Evolutionary conservation across 1,140 invertebrate genomes (phyloP), one percentile per base, ranked within the genome.

Genomic region (Spodoptera litura): DNA sequence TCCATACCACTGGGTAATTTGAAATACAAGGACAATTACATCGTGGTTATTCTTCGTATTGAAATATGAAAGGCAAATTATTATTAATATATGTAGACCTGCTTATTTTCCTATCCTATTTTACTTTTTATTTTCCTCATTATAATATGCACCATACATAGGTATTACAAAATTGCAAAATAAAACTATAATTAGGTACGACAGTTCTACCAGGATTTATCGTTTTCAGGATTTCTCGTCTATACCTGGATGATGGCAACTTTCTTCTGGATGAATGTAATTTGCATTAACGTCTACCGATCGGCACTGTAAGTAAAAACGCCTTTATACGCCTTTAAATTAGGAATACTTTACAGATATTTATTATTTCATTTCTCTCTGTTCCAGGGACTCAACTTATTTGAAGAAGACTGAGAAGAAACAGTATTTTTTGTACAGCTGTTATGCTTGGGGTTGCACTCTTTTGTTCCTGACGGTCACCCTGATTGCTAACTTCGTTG

Each of bases 261-360:
- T 5, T 97, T 97, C 84, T 96, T 96, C 83, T 97, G 96, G 96
- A 89, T 97, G 86, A 96, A 96, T 80, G 91, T 96, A 0, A 95
- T 96, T 4, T 95, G 96, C 5, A 95, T 96, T 58, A 96, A 97
- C 84, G 95, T 96, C 38, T 96, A 95, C 94, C 94, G 95, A 81
- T 93, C 90, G 1, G 95, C 96, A 8, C 91, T 95, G 96, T 97
- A 92, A 96, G 96, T 93, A 71, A 6, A 31, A 58, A 49, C 13
- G 11, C 20, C 58, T 4, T 55, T 9, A 9, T 10, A 20, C 20
- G 0, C 20, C 20, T 1, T 20, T 20, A n/a, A n/a, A n/a, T n/a
- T n/a, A n/a, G n/a, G n/a, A 10, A 10, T n/a, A 52, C 20, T 12
- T 11, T 51, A 20, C 56, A 59, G 4, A 55, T 49, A 25, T 61